phyloP scores from a whole-genome alignment of 2,888 invertebrate species.

The Argyra leucocephala region DNA sequence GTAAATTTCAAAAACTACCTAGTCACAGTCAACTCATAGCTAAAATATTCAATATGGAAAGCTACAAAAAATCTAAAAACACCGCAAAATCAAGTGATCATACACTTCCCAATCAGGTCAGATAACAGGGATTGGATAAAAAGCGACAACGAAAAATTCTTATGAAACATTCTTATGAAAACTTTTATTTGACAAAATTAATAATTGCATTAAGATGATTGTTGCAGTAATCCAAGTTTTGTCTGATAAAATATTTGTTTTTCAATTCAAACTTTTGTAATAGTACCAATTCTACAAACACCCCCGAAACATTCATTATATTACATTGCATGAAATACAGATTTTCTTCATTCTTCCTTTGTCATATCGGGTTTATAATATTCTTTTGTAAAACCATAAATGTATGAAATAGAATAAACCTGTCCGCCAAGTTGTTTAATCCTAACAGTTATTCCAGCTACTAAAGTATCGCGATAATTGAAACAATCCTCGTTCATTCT shows the following conservation, averaged over 20 bases:
- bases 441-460: constrained; percentile 94
- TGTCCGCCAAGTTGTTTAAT: constrained; percentile 82
- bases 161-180: too few species aligned
- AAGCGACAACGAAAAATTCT: too few species aligned
- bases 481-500: too few species aligned
- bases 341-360: constrained; percentile 74
- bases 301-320: constrained; percentile 95
- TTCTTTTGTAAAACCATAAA: constrained; percentile 92
- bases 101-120: too few species aligned
- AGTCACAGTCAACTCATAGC: too few species aligned
- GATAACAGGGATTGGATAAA: too few species aligned
- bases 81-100: too few species aligned
- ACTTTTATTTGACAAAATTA: too few species aligned
- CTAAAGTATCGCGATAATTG: constrained; percentile 85
- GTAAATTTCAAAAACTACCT: too few species aligned
- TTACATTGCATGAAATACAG: constrained; percentile 78
- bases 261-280: constrained; percentile 77
- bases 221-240: constrained; percentile 30
- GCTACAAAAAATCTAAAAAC: too few species aligned
- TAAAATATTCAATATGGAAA: too few species aligned
- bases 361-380: constrained; percentile 79
- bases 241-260: constrained; percentile 46
- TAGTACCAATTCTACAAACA: constrained; percentile 77
- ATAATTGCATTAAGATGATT: not conserved
- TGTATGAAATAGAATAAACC: constrained; percentile 67